phyloP scores from a whole-genome alignment of 2,888 invertebrate species.

The Troides aeacus region DNA sequence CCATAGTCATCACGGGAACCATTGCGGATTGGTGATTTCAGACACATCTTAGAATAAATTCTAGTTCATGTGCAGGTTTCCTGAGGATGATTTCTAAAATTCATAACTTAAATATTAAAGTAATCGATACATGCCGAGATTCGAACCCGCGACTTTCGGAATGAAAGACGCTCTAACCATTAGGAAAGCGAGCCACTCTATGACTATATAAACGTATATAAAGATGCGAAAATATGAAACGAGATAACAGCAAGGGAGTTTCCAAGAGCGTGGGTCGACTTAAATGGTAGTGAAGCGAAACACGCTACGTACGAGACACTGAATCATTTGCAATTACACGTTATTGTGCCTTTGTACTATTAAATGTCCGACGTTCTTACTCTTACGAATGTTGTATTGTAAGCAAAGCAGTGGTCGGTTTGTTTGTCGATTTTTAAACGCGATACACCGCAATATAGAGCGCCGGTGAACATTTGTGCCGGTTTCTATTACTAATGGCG shows the following conservation, averaged over 20 bases:
- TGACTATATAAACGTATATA: slow-evolving; percentile 37
- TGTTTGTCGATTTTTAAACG: slow-evolving; percentile 64
- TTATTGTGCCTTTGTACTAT: slow-evolving; percentile 76
- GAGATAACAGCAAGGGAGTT: slow-evolving; percentile 55
- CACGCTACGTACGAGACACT: slow-evolving; percentile 65
- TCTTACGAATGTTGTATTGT: slow-evolving; percentile 70
- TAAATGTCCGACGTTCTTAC: slow-evolving; percentile 58
- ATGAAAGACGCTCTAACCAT: too few species aligned
- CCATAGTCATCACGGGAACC: too few species aligned
- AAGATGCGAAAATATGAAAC: slow-evolving; percentile 70
- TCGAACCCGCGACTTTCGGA: too few species aligned
- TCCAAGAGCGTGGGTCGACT: slow-evolving; percentile 63
- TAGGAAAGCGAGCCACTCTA: too few species aligned
- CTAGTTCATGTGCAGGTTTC: too few species aligned
- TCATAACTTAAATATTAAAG: too few species aligned
- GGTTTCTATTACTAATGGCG: slow-evolving; percentile 34
- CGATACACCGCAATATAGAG: slow-evolving; percentile 40
- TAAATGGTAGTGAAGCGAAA: slow-evolving; percentile 68
- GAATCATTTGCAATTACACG: slow-evolving; percentile 80
- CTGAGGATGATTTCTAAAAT: too few species aligned
- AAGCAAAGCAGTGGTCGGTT: slow-evolving; percentile 68
- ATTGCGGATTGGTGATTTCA: too few species aligned
- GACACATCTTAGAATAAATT: too few species aligned
- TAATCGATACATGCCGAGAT: too few species aligned
- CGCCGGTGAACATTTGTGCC: slow-evolving; percentile 21